Evolutionary conservation across 2,113 vertebrate genomes (phyloP), one percentile per base, ranked within the genome.

Genomic region (Ammodytes marinus): DNA sequence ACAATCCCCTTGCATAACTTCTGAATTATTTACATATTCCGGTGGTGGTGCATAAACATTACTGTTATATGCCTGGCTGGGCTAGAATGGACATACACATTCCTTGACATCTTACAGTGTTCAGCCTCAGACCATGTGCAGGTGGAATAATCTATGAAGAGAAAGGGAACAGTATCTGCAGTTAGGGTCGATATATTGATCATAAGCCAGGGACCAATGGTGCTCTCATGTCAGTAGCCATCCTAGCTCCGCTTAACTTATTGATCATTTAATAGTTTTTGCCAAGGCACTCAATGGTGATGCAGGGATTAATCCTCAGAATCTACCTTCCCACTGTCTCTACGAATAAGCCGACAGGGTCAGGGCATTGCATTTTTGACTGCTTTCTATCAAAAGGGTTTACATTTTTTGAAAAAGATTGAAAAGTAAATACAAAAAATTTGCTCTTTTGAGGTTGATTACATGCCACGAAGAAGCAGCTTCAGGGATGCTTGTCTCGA

Each of bases 1-100:
- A 88, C 82, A 86, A 75, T 79, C 66, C 67, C 27, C 63, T 76
- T 67, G 74, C 83, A 80, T 78, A 80, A 57, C 83, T 72, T 78
- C 74, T 89, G 78, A 92, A 92, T 92, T 86, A 93, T 94, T 91
- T 91, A 91, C 80, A 90, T 87, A 83, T 86, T 90, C 66, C 69
- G 42, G 66, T 78, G n/a, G 74, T n/a, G 75, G 58, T 74, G 70
- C 71, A 82, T 87, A 91, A 88, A 85, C 87, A 88, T 84, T 58
- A 64, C 74, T 76, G 72, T 90, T 79, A 61, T 47, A 84, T 72
- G 82, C 46, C 57, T 85, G 69, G 19, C 70, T 81, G 71, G 55
- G 74, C 42, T 45, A 79, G 77, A 87, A 90, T 52, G 70, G 69
- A 84, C 58, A 42, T 65, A 85, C 70, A 77, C 74, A 85, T 79